Conservation (phyloP, 1,140 invertebrate species). For the Drosophila kepulauana region DNA sequence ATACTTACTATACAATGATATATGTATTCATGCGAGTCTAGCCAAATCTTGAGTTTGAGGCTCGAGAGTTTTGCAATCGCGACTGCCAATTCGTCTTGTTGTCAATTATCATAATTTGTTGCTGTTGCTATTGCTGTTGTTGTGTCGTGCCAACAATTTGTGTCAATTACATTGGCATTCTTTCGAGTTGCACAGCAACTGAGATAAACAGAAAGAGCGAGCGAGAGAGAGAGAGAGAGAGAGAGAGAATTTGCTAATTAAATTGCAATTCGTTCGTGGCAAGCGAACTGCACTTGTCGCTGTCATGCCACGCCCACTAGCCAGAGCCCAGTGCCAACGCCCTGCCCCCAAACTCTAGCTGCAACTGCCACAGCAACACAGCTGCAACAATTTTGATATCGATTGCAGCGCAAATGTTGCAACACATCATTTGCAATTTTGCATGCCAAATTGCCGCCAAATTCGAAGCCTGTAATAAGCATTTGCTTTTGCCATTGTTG, state of each 20-base stretch:
- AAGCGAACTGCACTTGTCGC: constrained; percentile 59
- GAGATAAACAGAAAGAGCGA: neutral
- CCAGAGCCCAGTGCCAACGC: neutral
- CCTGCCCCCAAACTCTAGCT: neutral
- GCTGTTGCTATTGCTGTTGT: constrained; percentile 30
- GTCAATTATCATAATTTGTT: constrained; percentile 71
- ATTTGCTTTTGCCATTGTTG: constrained; percentile 3
- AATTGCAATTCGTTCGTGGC: constrained; percentile 55
- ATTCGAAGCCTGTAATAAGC: constrained; percentile 36
- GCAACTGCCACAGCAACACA: neutral
- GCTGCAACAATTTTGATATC: constrained; percentile 18
- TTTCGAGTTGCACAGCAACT: constrained; percentile 15
- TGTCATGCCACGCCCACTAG: constrained; percentile 36
- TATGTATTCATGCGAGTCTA: neutral
- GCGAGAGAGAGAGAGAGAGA: neutral
- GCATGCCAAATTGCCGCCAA: constrained; percentile 22
- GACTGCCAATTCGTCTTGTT: constrained; percentile 39
- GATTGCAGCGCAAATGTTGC: constrained; percentile 1
- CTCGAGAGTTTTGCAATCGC: constrained; percentile 41
- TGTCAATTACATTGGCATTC: constrained; percentile 69
- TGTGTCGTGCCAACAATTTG: constrained; percentile 68
- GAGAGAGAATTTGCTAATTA: constrained; percentile 50
- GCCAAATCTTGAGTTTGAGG: neutral
- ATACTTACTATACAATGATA: constrained; percentile 19
- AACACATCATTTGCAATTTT: constrained; percentile 59